Conservation (phyloP, 1,140 invertebrate species). For the Caenorhabditis latens region DNA sequence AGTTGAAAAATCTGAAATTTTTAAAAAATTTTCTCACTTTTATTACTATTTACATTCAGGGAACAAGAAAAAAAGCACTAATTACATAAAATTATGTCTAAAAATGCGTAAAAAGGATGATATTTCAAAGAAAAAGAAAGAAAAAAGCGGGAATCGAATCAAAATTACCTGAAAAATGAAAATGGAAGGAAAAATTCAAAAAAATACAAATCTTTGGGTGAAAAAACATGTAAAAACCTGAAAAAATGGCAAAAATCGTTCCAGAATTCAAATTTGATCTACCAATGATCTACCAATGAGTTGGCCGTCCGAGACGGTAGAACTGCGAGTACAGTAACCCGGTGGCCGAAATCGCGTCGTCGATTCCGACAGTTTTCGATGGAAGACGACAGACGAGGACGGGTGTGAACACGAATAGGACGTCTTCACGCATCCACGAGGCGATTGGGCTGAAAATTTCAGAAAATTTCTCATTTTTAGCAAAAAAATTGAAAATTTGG, state of each 20-base stretch:
- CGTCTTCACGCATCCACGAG: slow-evolving; percentile 78
- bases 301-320: slow-evolving; percentile 57
- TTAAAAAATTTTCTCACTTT: too few species aligned
- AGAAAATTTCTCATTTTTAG: neutral
- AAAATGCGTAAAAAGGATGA: too few species aligned
- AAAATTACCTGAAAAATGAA: too few species aligned
- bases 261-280: neutral
- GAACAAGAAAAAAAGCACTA: neutral
- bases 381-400: slow-evolving; percentile 80
- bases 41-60: neutral
- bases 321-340: slow-evolving; percentile 79
- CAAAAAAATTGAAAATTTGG: too few species aligned
- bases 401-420: slow-evolving; percentile 80
- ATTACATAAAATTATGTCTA: too few species aligned
- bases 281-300: slow-evolving; percentile 27
- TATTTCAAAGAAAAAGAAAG: too few species aligned
- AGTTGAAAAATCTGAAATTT: neutral
- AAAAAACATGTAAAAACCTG: too few species aligned
- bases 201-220: too few species aligned
- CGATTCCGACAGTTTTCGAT: slow-evolving; percentile 79
- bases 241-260: neutral
- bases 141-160: too few species aligned
- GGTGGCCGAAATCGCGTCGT: slow-evolving; percentile 80
- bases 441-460: slow-evolving; percentile 77
- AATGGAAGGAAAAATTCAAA: too few species aligned